Evolutionary conservation across 2,888 invertebrate genomes (phyloP).

Genomic region (Entomobrya proxima): DNA sequence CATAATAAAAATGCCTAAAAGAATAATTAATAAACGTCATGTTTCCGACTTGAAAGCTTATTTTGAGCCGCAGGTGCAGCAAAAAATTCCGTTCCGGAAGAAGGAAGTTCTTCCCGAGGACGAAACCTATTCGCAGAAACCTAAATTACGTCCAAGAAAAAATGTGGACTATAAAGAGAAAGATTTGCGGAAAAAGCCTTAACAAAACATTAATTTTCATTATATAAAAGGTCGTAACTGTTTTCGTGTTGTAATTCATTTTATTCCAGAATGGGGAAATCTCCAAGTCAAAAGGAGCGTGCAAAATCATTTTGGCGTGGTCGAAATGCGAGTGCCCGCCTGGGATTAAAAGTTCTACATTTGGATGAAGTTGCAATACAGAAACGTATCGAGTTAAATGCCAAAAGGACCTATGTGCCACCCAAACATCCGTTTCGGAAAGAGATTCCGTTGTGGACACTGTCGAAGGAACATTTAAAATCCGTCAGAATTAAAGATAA

Average conservation of each 20-base stretch:
- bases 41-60: slow-evolving; percentile 20
- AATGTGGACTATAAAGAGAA: slow-evolving; percentile 2
- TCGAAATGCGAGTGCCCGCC: neutral
- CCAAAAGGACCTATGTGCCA: neutral
- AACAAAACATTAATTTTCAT: neutral
- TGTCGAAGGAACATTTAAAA: neutral
- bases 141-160: neutral
- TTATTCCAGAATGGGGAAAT: neutral
- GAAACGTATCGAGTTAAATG: too few relatives aligned
- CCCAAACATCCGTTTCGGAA: neutral
- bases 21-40: neutral
- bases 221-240: neutral
- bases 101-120: neutral
- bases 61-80: neutral
- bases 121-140: neutral
- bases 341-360: neutral
- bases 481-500: neutral
- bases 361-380: neutral
- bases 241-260: neutral
- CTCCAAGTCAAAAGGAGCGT: neutral
- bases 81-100: neutral
- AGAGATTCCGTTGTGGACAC: neutral
- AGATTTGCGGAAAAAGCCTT: neutral
- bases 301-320: neutral
- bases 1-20: neutral